These are phyloP conservation scores for Phyllotreta striolata DNA, from an alignment of 2,888 invertebrate species.

Conservation along the genomic window DNA sequence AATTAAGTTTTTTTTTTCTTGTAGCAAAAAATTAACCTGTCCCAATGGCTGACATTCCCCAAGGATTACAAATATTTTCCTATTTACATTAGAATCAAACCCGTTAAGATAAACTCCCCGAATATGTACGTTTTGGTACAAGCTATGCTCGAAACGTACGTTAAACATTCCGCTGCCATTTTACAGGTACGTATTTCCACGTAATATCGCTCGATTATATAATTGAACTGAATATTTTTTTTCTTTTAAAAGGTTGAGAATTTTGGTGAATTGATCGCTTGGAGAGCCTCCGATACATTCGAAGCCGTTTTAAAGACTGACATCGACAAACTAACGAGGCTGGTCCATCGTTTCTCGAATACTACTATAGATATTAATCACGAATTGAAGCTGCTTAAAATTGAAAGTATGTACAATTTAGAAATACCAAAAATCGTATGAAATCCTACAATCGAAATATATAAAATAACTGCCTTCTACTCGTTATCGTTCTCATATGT, in stretches of 20 bases:
- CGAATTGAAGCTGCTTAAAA: constrained; percentile 75
- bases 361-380: constrained; percentile 79
- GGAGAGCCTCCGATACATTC: constrained; percentile 79
- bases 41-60: constrained; percentile 65
- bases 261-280: constrained; percentile 80
- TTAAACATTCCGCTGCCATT: constrained; percentile 54
- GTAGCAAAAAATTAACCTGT: constrained; percentile 61
- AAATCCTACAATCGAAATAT: too few relatives aligned
- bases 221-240: constrained; percentile 13
- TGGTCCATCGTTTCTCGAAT: constrained; percentile 76
- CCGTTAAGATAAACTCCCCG: constrained; percentile 46
- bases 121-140: constrained; percentile 53
- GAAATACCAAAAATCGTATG: too few relatives aligned
- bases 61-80: constrained; percentile 59
- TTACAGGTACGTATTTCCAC: constrained; percentile 50
- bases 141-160: constrained; percentile 53
- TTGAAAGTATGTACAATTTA: constrained; percentile 73
- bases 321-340: constrained; percentile 75
- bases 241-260: constrained; percentile 72
- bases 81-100: constrained; percentile 50
- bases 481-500: not conserved
- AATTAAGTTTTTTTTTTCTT: constrained; percentile 40
- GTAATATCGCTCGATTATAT: constrained; percentile 17
- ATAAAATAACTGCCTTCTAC: not conserved
- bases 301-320: constrained; percentile 81